These are phyloP conservation scores for Acrossocheilus wenchowensis DNA, from an alignment of 2,797 vertebrate genomes.

Conservation along the genomic window DNA sequence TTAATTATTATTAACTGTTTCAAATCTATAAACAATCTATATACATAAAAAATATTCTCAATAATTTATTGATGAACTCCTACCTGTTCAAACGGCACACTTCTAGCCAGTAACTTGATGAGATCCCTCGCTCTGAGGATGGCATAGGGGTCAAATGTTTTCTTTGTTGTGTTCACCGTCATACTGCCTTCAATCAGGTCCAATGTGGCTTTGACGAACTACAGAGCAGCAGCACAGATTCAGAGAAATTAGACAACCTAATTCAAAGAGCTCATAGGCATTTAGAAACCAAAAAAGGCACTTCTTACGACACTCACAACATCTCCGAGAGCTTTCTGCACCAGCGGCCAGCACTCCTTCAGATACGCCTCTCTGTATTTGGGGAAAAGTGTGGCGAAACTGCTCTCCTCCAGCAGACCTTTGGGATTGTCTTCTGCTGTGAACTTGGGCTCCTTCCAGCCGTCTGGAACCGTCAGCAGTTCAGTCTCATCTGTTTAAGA, in stretches of 20 bases:
- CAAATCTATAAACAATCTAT: background rate
- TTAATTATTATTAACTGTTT: no score
- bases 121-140: slow-evolving; percentile 92
- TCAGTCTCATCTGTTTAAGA: slow-evolving; percentile 81
- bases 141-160: slow-evolving; percentile 92
- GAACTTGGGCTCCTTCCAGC: slow-evolving; percentile 92
- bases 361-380: slow-evolving; percentile 93
- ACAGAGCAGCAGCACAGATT: slow-evolving; percentile 35
- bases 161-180: slow-evolving; percentile 91
- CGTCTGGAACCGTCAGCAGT: slow-evolving; percentile 92
- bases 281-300: background rate
- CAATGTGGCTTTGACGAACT: slow-evolving; percentile 86
- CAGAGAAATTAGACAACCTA: background rate
- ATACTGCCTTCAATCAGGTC: slow-evolving; percentile 97
- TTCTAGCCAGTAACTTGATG: slow-evolving; percentile 93
- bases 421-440: slow-evolving; percentile 89
- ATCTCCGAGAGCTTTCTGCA: slow-evolving; percentile 89
- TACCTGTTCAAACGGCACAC: slow-evolving; percentile 96
- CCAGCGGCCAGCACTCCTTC: slow-evolving; percentile 95
- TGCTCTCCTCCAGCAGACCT: slow-evolving; percentile 94
- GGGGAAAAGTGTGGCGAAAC: slow-evolving; percentile 94
- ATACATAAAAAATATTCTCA: no score
- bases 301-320: slow-evolving; percentile 73
- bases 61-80: background rate
- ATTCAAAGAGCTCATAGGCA: background rate